Conservation (phyloP, 2,113 vertebrate genomes). For the Fukomys damarensis region DNA sequence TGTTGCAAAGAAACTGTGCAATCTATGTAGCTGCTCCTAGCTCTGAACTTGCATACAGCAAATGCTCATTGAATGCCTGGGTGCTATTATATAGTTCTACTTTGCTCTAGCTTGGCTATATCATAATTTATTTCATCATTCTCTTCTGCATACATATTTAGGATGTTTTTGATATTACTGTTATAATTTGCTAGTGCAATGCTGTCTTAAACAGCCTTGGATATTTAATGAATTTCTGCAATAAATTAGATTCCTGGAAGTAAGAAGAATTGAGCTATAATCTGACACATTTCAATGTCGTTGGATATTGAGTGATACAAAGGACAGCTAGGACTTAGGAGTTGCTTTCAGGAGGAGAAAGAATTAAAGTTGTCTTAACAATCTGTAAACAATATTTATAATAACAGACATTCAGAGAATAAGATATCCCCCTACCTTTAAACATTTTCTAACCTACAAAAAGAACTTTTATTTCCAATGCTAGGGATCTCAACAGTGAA, state of each 20-base stretch:
- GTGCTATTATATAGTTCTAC: not conserved
- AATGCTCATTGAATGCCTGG: not conserved
- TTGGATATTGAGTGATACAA: not conserved
- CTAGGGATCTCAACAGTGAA: too few relatives aligned
- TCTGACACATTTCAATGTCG: not conserved
- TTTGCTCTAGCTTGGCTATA: not conserved
- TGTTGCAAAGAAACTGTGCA: not conserved
- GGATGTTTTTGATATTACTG: not conserved
- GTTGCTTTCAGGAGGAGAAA: not conserved
- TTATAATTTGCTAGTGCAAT: not conserved
- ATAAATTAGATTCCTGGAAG: not conserved
- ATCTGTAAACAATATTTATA: not conserved
- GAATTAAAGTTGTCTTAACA: not conserved
- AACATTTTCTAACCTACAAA: not conserved
- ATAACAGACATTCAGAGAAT: not conserved
- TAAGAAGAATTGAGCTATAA: not conserved
- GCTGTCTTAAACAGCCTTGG: not conserved
- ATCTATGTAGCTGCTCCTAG: not conserved
- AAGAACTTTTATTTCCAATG: not conserved
- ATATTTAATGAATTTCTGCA: not conserved
- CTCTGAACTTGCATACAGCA: not conserved
- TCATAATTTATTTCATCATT: not conserved
- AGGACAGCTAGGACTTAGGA: not conserved
- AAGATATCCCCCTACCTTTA: not conserved
- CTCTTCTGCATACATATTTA: not conserved